A percentile compares a stretch with the other conserved stretches of the same genome.
phyloP scores from a whole-genome alignment of 2,797 vertebrate species.

The Sebastes wilsoni region DNA sequence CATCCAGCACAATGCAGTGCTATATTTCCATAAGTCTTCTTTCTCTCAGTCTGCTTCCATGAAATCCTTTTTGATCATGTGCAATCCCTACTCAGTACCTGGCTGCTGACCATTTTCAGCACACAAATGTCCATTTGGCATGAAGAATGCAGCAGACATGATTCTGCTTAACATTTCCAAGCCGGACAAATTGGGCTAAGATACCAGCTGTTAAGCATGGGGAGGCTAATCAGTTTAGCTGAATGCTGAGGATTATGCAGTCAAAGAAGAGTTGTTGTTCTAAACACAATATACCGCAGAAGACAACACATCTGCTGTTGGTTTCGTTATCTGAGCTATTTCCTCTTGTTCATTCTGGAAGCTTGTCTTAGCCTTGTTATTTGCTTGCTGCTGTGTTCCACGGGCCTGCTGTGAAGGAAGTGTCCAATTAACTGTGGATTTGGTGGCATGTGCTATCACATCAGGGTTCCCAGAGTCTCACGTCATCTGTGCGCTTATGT shows the following conservation, averaged over 20 bases:
- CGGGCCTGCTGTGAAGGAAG: constrained; percentile 50
- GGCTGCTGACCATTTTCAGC: constrained; percentile 66
- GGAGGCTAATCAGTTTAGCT: constrained; percentile 72
- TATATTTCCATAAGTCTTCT: constrained; percentile 63
- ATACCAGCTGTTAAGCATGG: constrained; percentile 66
- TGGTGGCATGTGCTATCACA: constrained; percentile 69
- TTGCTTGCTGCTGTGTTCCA: constrained; percentile 61
- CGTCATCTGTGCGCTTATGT: constrained; percentile 55
- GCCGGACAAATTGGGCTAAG: constrained; percentile 65
- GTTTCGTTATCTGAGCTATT: constrained; percentile 54
- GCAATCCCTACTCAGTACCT: constrained; percentile 64
- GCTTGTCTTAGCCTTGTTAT: constrained; percentile 66
- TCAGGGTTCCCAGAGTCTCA: constrained; percentile 41
- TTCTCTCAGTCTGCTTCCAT: constrained; percentile 57
- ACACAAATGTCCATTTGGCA: constrained; percentile 66
- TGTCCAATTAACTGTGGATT: constrained; percentile 74
- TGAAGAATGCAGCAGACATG: constrained; percentile 42
- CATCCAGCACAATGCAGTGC: constrained; percentile 42
- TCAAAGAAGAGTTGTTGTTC: constrained; percentile 64
- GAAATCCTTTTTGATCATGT: constrained; percentile 72
- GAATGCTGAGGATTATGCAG: constrained; percentile 64
- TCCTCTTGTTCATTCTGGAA: constrained; percentile 46
- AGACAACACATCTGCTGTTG: constrained; percentile 57
- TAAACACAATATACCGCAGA: constrained; percentile 46
- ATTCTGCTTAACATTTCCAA: constrained; percentile 68